phyloP scores from a whole-genome alignment of 2,888 invertebrate genomes.

The Linnaemya tessellans region DNA sequence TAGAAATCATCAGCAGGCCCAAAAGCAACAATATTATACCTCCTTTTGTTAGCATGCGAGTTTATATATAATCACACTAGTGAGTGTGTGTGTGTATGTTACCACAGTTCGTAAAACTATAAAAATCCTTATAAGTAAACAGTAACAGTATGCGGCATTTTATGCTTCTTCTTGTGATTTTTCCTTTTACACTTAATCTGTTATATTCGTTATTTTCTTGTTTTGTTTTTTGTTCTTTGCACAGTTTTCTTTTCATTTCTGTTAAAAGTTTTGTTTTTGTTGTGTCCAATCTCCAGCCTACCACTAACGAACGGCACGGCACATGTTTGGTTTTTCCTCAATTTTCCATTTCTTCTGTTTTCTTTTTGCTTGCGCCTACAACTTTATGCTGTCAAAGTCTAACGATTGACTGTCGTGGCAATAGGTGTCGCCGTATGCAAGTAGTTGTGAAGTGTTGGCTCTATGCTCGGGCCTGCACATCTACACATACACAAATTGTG shows the following conservation, averaged over 20 bases:
- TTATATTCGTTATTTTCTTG: too few species aligned
- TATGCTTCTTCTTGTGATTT: slow-evolving; percentile 47
- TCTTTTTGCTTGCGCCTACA: slow-evolving; percentile 66
- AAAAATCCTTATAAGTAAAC: slow-evolving; percentile 50
- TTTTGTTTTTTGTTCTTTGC: slow-evolving; percentile 31
- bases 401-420: slow-evolving; percentile 72
- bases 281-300: slow-evolving; percentile 69
- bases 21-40: slow-evolving; percentile 46
- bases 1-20: slow-evolving; percentile 50
- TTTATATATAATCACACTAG: too few species aligned
- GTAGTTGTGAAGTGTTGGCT: slow-evolving; percentile 48
- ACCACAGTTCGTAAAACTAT: slow-evolving; percentile 25
- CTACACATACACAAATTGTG: background rate
- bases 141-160: slow-evolving; percentile 70
- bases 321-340: slow-evolving; percentile 33
- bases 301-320: slow-evolving; percentile 37
- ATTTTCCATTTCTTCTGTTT: slow-evolving; percentile 1
- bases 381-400: slow-evolving; percentile 71
- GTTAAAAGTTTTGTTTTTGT: slow-evolving; percentile 41
- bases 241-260: slow-evolving; percentile 38
- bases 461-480: slow-evolving; percentile 10
- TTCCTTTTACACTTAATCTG: slow-evolving; percentile 25
- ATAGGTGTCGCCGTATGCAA: slow-evolving; percentile 65
- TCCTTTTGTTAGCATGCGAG: background rate
- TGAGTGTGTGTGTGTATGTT: slow-evolving; percentile 22